These are phyloP conservation scores for Hippoglossus stenolepis DNA, from an alignment of 2,113 vertebrate species.

Conservation along the genomic window DNA sequence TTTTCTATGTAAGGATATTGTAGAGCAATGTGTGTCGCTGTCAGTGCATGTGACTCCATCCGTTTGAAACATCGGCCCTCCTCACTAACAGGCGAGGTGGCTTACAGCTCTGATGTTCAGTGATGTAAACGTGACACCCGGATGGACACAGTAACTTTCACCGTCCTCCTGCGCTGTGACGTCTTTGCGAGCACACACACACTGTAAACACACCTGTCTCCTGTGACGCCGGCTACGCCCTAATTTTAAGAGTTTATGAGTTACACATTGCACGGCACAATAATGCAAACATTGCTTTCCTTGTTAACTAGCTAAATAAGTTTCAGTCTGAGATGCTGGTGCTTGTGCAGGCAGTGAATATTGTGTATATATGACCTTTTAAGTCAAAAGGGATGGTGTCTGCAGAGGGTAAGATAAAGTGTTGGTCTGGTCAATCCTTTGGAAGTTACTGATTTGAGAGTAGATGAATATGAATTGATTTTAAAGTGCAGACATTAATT, in stretches of 20 bases:
- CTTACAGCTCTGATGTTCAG: too few relatives aligned
- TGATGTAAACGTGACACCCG: neutral
- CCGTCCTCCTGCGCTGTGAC: too few relatives aligned
- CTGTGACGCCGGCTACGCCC: neutral
- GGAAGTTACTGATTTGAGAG: too few relatives aligned
- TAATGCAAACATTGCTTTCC: neutral
- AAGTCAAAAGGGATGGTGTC: neutral
- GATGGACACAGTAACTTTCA: too few relatives aligned
- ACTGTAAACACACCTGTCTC: neutral
- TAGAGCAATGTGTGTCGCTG: too few relatives aligned
- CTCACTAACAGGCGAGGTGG: too few relatives aligned
- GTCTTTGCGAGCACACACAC: neutral
- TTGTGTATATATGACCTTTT: neutral
- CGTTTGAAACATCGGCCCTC: too few relatives aligned
- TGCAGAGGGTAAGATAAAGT: neutral
- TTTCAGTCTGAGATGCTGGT: neutral
- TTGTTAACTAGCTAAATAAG: neutral
- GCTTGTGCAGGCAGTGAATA: neutral
- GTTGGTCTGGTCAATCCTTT: neutral
- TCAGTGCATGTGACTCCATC: too few relatives aligned
- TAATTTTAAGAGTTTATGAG: neutral
- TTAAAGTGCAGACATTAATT: too few relatives aligned
- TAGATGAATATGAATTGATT: too few relatives aligned
- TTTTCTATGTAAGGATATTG: too few relatives aligned
- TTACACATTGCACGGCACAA: too few relatives aligned